These are phyloP conservation scores for Dascyllus trimaculatus DNA, from an alignment of 2,113 vertebrate species.

Conservation along the genomic window DNA sequence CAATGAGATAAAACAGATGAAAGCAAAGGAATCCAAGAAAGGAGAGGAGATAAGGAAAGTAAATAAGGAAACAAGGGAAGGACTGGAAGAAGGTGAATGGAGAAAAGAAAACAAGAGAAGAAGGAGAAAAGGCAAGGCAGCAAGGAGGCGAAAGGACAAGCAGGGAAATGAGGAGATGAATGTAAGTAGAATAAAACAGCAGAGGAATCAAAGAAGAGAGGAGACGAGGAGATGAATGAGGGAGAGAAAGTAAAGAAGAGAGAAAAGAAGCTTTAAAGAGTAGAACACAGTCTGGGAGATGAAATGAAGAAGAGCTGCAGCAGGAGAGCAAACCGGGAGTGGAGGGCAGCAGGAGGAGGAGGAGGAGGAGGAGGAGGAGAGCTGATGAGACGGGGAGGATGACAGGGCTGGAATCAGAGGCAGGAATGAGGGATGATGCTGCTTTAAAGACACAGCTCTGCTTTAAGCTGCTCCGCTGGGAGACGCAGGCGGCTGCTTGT, in stretches of 20 bases:
- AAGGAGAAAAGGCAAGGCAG: not conserved
- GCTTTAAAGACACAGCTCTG: conserved; percentile 9
- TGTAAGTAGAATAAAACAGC: too few species aligned
- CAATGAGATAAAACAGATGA: not conserved
- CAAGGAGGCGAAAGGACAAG: too few species aligned
- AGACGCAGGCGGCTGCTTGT: conserved; percentile 43
- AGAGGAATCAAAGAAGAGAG: too few species aligned
- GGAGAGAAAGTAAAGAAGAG: not conserved
- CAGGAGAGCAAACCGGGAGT: not conserved
- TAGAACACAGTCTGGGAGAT: not conserved
- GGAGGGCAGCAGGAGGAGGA: conserved; percentile 29
- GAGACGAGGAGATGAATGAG: too few species aligned
- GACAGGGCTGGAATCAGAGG: conserved; percentile 36
- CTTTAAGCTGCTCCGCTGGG: conserved; percentile 45
- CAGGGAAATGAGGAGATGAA: too few species aligned
- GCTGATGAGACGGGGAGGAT: too few species aligned
- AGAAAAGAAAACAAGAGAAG: not conserved
- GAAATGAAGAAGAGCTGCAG: conserved; percentile 12
- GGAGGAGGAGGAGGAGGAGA: too few species aligned
- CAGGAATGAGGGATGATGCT: conserved; percentile 39
- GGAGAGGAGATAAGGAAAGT: not conserved
- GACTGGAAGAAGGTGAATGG: too few species aligned
- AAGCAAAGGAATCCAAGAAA: not conserved
- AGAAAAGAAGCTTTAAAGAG: not conserved
- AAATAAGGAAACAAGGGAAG: too few species aligned